Evolutionary conservation across 2,797 vertebrate genomes (phyloP).

Genomic region (Monodelphis domestica): DNA sequence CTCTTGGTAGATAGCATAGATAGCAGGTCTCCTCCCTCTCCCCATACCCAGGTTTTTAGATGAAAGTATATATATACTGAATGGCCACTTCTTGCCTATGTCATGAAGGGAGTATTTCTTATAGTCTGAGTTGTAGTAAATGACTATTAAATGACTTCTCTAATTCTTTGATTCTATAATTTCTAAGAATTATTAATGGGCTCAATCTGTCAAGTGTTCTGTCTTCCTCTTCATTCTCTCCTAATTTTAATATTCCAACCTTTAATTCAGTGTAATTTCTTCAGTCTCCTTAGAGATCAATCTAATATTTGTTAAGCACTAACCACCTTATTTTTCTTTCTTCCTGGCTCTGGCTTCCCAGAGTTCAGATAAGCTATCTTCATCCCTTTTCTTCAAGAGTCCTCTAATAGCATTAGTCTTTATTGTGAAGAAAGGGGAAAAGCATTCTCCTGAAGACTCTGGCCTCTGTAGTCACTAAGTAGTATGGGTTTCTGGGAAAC

Average conservation of each 20-base stretch:
- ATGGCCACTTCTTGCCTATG: not conserved
- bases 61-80: too few species aligned
- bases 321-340: not conserved
- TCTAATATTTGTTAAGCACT: constrained; percentile 14
- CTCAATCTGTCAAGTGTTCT: not conserved
- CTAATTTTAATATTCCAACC: constrained; percentile 30
- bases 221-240: not conserved
- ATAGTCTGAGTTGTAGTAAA: not conserved
- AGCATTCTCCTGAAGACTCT: not conserved
- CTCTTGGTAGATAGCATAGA: not conserved
- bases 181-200: not conserved
- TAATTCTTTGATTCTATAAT: not conserved
- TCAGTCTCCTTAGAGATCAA: not conserved
- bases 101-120: not conserved
- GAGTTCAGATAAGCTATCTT: not conserved
- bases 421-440: not conserved
- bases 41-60: not conserved
- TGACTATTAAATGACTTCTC: not conserved
- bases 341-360: not conserved
- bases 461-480: not conserved
- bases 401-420: constrained; percentile 27
- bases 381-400: not conserved
- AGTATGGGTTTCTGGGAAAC: not conserved
- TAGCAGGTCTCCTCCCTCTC: not conserved
- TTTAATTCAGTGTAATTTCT: not conserved